Conservation (phyloP, 2,888 invertebrate genomes). For the Hesperia comma region DNA sequence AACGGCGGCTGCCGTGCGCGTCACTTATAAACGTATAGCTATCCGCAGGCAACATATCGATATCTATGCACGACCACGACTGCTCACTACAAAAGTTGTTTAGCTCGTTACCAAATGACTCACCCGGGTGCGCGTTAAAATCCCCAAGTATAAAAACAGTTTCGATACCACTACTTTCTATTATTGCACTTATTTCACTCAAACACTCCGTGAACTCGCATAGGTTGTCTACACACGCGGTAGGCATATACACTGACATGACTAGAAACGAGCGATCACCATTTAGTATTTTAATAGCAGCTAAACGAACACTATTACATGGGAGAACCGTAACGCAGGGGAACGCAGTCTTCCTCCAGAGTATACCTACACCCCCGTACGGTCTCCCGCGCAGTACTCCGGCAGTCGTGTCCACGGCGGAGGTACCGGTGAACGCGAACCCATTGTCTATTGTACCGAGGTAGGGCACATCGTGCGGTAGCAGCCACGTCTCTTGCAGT, state of each 20-base stretch:
- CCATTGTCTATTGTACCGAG: no score
- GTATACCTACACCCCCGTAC: no score
- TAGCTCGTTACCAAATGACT: slow-evolving; percentile 24
- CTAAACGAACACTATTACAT: no score
- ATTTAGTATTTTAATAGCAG: no score
- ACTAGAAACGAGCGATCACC: not conserved
- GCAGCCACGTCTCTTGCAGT: no score
- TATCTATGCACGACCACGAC: slow-evolving; percentile 26
- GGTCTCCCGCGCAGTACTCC: no score
- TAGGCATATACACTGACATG: slow-evolving; percentile 17
- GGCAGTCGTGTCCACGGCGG: no score
- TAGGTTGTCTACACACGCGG: slow-evolving; percentile 3
- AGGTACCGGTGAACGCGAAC: no score
- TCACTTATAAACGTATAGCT: slow-evolving; percentile 3
- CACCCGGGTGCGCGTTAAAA: slow-evolving; percentile 24
- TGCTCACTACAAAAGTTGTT: slow-evolving; percentile 30
- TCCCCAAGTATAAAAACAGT: slow-evolving; percentile 24
- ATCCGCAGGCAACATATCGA: not conserved
- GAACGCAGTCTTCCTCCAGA: no score
- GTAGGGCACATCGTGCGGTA: no score
- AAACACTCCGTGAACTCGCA: slow-evolving; percentile 31
- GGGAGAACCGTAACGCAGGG: no score
- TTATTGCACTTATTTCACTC: slow-evolving; percentile 30
- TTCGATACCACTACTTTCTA: slow-evolving; percentile 23
- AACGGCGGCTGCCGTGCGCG: slow-evolving; percentile 3